Evolutionary conservation across 2,113 vertebrate genomes (phyloP).

Genomic region (Craseonycteris thonglongyai): DNA sequence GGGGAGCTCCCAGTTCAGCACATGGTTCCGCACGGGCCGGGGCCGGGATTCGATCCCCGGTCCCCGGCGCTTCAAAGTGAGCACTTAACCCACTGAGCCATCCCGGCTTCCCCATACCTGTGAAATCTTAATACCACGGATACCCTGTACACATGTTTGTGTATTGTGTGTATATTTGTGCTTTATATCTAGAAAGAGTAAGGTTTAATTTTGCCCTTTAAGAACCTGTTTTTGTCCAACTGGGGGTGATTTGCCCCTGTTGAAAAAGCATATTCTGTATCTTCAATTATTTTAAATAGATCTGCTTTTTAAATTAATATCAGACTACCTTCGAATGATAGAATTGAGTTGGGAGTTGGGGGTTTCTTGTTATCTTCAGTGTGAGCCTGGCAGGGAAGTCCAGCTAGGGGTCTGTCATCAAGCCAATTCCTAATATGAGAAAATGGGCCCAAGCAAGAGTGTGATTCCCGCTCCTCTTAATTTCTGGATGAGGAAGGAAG

Average conservation of each 20-base stretch:
- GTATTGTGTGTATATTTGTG: neutral
- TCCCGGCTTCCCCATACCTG: too few species aligned
- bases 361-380: neutral
- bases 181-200: neutral
- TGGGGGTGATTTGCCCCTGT: neutral
- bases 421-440: neutral
- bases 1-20: too few species aligned
- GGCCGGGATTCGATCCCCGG: too few species aligned
- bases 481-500: neutral
- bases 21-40: too few species aligned
- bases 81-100: too few species aligned
- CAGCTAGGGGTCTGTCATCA: neutral
- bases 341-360: neutral
- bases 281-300: neutral
- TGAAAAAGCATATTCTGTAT: neutral
- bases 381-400: neutral
- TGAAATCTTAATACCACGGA: neutral
- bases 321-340: neutral
- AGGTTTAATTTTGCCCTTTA: neutral
- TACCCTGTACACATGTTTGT: neutral
- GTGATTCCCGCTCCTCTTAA: neutral
- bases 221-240: neutral
- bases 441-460: accelerated
- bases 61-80: too few species aligned
- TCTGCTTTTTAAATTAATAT: neutral